phyloP scores from a whole-genome alignment of 2,888 invertebrate genomes.

The Hypomecis atomaria region DNA sequence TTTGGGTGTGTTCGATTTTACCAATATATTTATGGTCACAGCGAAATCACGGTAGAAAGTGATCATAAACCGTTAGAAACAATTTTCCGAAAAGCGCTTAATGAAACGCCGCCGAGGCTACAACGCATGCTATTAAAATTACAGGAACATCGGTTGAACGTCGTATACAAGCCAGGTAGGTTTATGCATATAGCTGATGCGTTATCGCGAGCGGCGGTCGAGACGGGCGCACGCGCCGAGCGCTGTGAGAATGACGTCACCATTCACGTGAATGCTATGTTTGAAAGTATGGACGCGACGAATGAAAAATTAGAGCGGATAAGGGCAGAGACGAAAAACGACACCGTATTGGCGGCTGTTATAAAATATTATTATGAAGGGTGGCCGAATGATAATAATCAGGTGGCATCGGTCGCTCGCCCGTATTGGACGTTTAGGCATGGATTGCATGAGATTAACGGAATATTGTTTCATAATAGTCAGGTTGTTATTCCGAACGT shows the following conservation, averaged over 20 bases:
- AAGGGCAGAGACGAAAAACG: neutral
- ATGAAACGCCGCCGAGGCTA: constrained; percentile 7
- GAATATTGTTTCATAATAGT: constrained; percentile 15
- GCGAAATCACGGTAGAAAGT: neutral
- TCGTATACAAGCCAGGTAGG: neutral
- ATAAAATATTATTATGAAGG: neutral
- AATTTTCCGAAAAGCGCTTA: constrained; percentile 43
- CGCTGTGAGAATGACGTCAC: constrained; percentile 1
- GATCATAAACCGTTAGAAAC: constrained; percentile 1
- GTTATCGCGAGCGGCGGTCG: constrained; percentile 3
- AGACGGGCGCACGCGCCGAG: neutral
- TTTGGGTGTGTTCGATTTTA: constrained; percentile 38
- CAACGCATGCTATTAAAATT: constrained; percentile 7
- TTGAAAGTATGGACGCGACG: neutral
- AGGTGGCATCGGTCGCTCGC: constrained; percentile 1
- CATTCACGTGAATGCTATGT: neutral
- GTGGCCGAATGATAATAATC: constrained; percentile 3
- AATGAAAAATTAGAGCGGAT: neutral
- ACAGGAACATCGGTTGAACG: constrained; percentile 1
- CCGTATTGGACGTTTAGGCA: constrained; percentile 19
- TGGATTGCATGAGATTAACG: constrained; percentile 14
- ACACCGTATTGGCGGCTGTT: neutral
- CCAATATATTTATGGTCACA: constrained; percentile 42
- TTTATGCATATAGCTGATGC: neutral
- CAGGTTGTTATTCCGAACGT: constrained; percentile 10